These are phyloP conservation scores for Caiman crocodilus DNA, from an alignment of 2,797 vertebrate genomes.

Conservation along the genomic window DNA sequence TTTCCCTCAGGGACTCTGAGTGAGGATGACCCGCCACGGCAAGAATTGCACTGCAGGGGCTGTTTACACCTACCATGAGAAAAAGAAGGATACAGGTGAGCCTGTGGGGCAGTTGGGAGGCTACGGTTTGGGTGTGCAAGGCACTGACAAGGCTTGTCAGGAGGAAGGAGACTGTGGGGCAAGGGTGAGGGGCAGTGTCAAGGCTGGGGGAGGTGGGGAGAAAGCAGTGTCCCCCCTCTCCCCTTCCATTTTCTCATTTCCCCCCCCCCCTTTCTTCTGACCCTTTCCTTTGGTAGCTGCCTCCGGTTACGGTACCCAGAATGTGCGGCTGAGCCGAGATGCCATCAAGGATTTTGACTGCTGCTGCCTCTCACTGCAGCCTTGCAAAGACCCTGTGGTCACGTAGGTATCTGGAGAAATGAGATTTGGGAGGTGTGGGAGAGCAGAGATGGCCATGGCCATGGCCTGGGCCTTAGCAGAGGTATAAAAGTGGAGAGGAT, in stretches of 20 bases:
- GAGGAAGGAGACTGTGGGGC: not conserved
- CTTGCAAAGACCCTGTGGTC: conserved; percentile 89
- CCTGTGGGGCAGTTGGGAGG: no score
- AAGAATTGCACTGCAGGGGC: conserved; percentile 95
- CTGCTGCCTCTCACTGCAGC: conserved; percentile 92
- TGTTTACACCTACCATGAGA: conserved; percentile 95
- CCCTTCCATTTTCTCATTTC: not conserved
- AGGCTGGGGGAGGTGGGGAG: not conserved
- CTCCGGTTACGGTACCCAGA: conserved; percentile 93
- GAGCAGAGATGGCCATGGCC: no score
- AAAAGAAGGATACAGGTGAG: conserved; percentile 92
- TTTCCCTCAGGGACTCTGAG: not conserved
- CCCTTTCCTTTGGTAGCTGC: conserved; percentile 77
- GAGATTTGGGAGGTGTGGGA: accelerated
- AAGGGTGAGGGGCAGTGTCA: not conserved
- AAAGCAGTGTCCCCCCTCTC: not conserved
- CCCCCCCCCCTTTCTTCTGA: not conserved
- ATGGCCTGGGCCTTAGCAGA: not conserved
- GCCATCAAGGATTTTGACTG: conserved; percentile 95
- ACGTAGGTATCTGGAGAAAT: conserved; percentile 81
- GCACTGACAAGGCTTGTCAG: no score
- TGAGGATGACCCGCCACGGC: conserved; percentile 90
- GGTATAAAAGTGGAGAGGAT: not conserved
- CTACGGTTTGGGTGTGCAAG: no score
- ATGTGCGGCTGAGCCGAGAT: conserved; percentile 90